These are phyloP conservation scores for Watsonalla cultraria DNA, from an alignment of 2,888 invertebrate genomes.

Conservation along the genomic window DNA sequence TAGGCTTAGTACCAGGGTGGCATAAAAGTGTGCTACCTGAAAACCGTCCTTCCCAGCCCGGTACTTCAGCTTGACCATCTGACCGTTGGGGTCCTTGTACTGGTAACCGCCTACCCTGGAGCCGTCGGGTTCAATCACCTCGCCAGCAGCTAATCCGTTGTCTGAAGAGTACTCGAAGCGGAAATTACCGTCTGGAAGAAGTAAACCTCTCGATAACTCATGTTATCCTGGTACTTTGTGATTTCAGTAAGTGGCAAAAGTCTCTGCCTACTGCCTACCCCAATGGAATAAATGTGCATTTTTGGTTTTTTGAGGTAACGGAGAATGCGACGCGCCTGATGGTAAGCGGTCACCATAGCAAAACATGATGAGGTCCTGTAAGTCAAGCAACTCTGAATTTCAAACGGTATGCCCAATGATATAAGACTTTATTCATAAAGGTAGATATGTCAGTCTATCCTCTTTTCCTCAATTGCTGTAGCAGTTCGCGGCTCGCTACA, in stretches of 20 bases:
- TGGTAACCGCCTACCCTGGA: slow-evolving; percentile 81
- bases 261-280: too few species aligned
- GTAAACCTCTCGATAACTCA: neutral
- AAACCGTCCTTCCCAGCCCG: slow-evolving; percentile 73
- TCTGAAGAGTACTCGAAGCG: slow-evolving; percentile 84
- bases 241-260: too few species aligned
- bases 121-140: slow-evolving; percentile 83
- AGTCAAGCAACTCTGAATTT: too few species aligned
- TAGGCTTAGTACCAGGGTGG: neutral
- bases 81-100: slow-evolving; percentile 82
- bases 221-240: neutral
- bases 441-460: too few species aligned
- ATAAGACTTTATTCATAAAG: too few species aligned
- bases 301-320: too few species aligned
- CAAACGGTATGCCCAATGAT: too few species aligned
- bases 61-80: slow-evolving; percentile 81
- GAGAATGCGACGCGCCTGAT: too few species aligned
- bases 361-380: too few species aligned
- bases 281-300: neutral
- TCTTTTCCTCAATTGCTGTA: too few species aligned
- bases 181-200: slow-evolving; percentile 78
- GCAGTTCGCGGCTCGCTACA: too few species aligned
- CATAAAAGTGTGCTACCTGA: slow-evolving; percentile 36
- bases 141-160: slow-evolving; percentile 83
- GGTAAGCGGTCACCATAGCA: too few species aligned